These are phyloP conservation scores for Channa argus DNA, from an alignment of 2,113 vertebrate species.

Conservation along the genomic window DNA sequence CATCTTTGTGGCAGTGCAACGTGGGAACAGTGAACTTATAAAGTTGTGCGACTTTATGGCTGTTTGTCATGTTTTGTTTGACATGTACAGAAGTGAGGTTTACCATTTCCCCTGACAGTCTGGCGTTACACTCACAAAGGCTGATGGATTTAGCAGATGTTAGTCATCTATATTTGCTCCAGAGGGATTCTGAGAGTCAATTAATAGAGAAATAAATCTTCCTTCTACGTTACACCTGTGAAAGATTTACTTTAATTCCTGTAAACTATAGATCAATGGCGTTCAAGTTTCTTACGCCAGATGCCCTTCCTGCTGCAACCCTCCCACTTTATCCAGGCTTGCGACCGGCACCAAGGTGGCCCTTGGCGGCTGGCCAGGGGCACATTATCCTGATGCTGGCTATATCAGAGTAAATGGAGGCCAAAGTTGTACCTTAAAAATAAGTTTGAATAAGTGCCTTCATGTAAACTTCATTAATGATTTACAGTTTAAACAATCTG, in stretches of 20 bases:
- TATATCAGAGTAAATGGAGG: too few species aligned
- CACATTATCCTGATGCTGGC: too few species aligned
- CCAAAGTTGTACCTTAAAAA: neutral
- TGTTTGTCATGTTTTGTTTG: constrained; percentile 65
- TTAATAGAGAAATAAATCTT: constrained; percentile 2
- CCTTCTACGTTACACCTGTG: neutral
- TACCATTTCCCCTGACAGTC: constrained; percentile 53
- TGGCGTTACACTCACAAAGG: constrained; percentile 36
- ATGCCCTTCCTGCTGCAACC: too few species aligned
- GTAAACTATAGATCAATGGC: too few species aligned
- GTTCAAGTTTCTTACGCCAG: too few species aligned
- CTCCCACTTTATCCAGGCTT: too few species aligned
- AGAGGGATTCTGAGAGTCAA: constrained; percentile 1
- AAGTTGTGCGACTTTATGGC: constrained; percentile 51
- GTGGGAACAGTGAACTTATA: constrained; percentile 63
- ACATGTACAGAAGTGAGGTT: constrained; percentile 59
- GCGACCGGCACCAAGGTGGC: too few species aligned
- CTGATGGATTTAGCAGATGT: constrained; percentile 56
- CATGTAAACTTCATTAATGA: neutral
- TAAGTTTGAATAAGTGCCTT: neutral
- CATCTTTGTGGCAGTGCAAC: constrained; percentile 38
- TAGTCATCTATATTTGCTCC: constrained; percentile 14
- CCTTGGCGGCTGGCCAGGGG: too few species aligned
- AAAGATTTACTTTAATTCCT: constrained; percentile 6
- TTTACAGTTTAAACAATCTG: too few species aligned